These are phyloP conservation scores for Cecidostiba fungosa DNA, from an alignment of 2,888 invertebrate species.

Conservation along the genomic window DNA sequence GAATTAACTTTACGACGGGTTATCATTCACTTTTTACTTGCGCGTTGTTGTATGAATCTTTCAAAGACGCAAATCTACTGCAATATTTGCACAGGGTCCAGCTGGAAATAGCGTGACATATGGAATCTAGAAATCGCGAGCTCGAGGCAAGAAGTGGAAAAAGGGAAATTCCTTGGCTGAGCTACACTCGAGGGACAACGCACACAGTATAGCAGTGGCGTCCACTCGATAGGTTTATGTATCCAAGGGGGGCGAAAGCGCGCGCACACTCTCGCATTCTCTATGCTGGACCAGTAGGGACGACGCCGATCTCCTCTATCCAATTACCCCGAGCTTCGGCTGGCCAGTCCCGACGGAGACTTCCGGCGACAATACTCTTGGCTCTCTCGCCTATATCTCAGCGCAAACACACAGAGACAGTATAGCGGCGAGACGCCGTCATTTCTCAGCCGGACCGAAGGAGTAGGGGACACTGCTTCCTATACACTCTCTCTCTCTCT, in stretches of 20 bases:
- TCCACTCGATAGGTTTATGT: slow-evolving; percentile 68
- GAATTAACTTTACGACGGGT: not conserved
- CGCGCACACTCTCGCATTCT: slow-evolving; percentile 31
- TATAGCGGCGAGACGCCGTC: not conserved
- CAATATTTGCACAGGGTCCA: not conserved
- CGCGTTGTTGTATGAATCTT: not conserved
- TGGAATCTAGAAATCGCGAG: not conserved
- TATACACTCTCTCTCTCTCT: slow-evolving; percentile 52
- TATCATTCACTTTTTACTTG: not conserved
- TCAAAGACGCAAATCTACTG: not conserved
- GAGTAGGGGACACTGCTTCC: not conserved
- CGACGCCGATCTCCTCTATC: slow-evolving; percentile 74
- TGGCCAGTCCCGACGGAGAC: slow-evolving; percentile 71
- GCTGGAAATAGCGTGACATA: not conserved
- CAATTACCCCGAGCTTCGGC: slow-evolving; percentile 76
- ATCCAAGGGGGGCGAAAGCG: slow-evolving; percentile 55
- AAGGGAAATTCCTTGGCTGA: slow-evolving; percentile 47
- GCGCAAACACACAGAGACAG: slow-evolving; percentile 29
- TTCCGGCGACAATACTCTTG: slow-evolving; percentile 73
- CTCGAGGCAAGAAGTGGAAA: not conserved
- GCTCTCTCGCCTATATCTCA: slow-evolving; percentile 66
- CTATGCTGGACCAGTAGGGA: slow-evolving; percentile 53
- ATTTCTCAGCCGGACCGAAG: slow-evolving; percentile 1
- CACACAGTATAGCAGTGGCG: slow-evolving; percentile 22
- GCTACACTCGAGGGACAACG: slow-evolving; percentile 53